Conservation (phyloP, 1,140 invertebrate genomes). For the Colletes gigas region DNA sequence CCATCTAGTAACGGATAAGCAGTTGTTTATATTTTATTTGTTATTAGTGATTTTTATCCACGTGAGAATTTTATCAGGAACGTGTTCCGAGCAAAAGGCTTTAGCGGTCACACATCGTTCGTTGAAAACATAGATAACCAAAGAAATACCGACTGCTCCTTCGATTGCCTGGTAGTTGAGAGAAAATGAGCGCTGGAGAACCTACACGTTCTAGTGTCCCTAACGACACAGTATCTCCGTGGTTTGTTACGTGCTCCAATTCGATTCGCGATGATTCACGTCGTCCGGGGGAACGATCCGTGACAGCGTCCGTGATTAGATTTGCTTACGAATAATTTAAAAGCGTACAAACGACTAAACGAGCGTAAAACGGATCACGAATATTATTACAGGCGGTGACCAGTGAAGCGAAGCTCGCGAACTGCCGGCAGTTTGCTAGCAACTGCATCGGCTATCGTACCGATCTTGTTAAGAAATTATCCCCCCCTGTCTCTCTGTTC, state of each 20-base stretch:
- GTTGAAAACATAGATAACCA: background rate
- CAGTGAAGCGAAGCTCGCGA: slow-evolving; percentile 21
- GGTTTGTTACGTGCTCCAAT: slow-evolving; percentile 42
- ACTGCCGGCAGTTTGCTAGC: background rate
- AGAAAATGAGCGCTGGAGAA: slow-evolving; percentile 6
- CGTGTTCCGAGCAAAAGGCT: background rate
- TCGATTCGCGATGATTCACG: slow-evolving; percentile 36
- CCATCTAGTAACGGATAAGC: too few species aligned
- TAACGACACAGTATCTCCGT: slow-evolving; percentile 5
- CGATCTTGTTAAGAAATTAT: slow-evolving; percentile 20
- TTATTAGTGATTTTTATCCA: too few species aligned
- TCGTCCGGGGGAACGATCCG: background rate
- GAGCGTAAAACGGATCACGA: slow-evolving; percentile 39
- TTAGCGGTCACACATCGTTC: background rate
- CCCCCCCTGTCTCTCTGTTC: background rate
- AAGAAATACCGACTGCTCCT: background rate
- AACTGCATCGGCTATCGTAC: background rate
- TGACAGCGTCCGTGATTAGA: slow-evolving; percentile 28
- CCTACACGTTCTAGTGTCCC: slow-evolving; percentile 1
- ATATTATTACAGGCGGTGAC: slow-evolving; percentile 31
- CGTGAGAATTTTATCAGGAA: background rate
- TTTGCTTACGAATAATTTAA: slow-evolving; percentile 25
- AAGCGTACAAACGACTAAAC: slow-evolving; percentile 20
- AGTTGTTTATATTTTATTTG: too few species aligned
- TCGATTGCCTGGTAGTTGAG: background rate